Base-by-base conservation (phyloP, 1,140 invertebrate species). In the Bradynema listronoti region DNA sequence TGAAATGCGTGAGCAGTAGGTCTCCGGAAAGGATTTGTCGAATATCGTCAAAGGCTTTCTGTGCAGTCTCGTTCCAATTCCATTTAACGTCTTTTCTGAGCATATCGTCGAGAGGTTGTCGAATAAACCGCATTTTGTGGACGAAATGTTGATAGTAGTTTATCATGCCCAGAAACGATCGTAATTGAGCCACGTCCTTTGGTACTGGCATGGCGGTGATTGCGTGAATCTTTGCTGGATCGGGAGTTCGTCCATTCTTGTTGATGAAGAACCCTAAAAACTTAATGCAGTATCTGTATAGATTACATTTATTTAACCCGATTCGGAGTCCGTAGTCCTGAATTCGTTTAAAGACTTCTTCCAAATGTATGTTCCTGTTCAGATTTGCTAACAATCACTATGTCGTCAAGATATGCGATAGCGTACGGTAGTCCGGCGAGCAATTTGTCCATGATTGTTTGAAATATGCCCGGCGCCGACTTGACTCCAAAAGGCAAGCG, bases 381-480 rank as follows among this genome's bases (percentile, higher is more conserved):
- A 7, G 24, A 29, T 19, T 39, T 47, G 11, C 51, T 29, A 19
- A 24, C 55, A 14, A 58, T 1, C n/a, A 58, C 42, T 2, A 64
- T 67, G 49, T 64, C 62, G 32, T 64, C 71, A 0, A 73, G 33
- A 32, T 71, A 71, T n/a, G 14, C 45, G 19, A 67, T 52, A 14
- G 68, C 34, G 1, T 1, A 78, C 78, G 42, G 71, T 54, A 80
- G 47, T 27, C 63, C 67, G 39, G 50, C 24, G 6, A 83, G 50
- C 4, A 79, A 61, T 57, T 75, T 61, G 36, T 81, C 79, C 22
- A 84, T 81, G 16, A 79, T 70, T 57, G 76, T 36, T 65, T 84
- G 80, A 61, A 84, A 84, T 56, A 81, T 78, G n/a, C 73, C 65
- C 19, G 82, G 80, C 0, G 81, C 80, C 16, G 75, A 77, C 56